Conservation (phyloP, 2,113 vertebrate genomes). For the Hippocampus zosterae region DNA sequence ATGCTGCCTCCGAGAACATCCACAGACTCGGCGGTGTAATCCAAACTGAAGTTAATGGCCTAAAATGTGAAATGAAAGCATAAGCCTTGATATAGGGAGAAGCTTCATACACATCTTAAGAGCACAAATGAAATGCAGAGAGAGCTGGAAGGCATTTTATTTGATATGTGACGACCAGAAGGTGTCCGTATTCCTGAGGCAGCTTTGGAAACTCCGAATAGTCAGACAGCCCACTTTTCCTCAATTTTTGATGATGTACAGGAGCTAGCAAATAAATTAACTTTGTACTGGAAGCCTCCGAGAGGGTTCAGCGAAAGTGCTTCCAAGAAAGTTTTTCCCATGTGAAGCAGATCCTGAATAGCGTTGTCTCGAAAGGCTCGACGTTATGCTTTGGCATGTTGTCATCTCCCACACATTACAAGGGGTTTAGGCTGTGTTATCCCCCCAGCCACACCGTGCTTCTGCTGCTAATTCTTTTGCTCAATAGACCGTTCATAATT, state of each 20-base stretch:
- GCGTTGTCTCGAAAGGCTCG: slow-evolving; percentile 24
- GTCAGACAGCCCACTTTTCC: slow-evolving; percentile 23
- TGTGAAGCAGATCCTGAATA: slow-evolving; percentile 30
- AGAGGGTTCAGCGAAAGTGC: slow-evolving; percentile 45
- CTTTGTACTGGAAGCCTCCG: slow-evolving; percentile 33
- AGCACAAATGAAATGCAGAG: slow-evolving; percentile 11
- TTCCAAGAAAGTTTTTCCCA: slow-evolving; percentile 46
- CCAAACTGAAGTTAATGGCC: slow-evolving; percentile 18
- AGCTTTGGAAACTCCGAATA: slow-evolving; percentile 9
- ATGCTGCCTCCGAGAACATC: slow-evolving; percentile 4
- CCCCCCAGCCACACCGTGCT: neutral
- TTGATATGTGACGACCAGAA: slow-evolving; percentile 11
- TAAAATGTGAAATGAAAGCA: slow-evolving; percentile 12
- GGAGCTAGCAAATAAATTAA: slow-evolving; percentile 25
- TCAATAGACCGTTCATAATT: slow-evolving; percentile 34
- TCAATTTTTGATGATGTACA: slow-evolving; percentile 28
- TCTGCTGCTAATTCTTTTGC: slow-evolving; percentile 19
- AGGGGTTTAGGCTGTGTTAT: slow-evolving; percentile 23
- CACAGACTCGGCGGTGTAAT: slow-evolving; percentile 1
- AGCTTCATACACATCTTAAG: slow-evolving; percentile 6
- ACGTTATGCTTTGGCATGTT: slow-evolving; percentile 28
- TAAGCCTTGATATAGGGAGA: slow-evolving; percentile 14
- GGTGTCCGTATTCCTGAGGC: slow-evolving; percentile 6
- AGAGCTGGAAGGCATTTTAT: slow-evolving; percentile 4
- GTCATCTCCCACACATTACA: slow-evolving; percentile 34